Evolutionary conservation across 2,113 vertebrate genomes (phyloP), one percentile per base, ranked within the genome.

Genomic region (Cacatua alba): DNA sequence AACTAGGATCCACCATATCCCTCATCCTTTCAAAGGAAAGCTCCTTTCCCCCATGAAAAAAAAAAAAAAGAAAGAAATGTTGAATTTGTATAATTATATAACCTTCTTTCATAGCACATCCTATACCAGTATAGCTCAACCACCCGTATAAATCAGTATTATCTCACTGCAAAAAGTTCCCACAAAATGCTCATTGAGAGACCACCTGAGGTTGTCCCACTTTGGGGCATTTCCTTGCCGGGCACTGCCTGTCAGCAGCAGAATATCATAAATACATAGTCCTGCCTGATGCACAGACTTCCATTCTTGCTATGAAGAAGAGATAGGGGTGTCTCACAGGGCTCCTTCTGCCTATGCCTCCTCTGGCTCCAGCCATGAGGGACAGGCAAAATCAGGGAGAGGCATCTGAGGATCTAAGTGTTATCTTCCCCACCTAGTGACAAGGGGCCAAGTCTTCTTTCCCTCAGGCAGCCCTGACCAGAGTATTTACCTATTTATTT

Each of bases 1-100:
- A 51, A 28, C 10, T 9, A 43, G 57, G 29, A 55, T 39, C 18
- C 16, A 17, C 6, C 2, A 0, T 41, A 25, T 18, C 14, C 19
- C 4, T 68, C 24, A 37, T 2, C 4, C 13, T 75, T 82, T 74
- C n/a, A 48, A 51, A 64, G 39, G 41, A 59, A 69, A 4, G 4
- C 8, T 69, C 6, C 20, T 4, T 8, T 35, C 2, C 3, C 3
- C 39, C 13, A 11, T 7, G 6, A 43, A 5, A 2, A 37, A 53
- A 14, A n/a, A 14, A 3, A 37, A 15, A 28, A 9, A 28, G 2
- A 37, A 17, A 21, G 16, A 62, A 17, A 28, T 4, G 0, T 44
- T 33, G 11, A 62, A 77, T 29, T n/a, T 20, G 10, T n/a, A 53
- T 6, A 25, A 10, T 5, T 41, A 41, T 41, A 17, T 25, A 35